phyloP scores from a whole-genome alignment of 2,888 invertebrate species.

The Leucania comma region DNA sequence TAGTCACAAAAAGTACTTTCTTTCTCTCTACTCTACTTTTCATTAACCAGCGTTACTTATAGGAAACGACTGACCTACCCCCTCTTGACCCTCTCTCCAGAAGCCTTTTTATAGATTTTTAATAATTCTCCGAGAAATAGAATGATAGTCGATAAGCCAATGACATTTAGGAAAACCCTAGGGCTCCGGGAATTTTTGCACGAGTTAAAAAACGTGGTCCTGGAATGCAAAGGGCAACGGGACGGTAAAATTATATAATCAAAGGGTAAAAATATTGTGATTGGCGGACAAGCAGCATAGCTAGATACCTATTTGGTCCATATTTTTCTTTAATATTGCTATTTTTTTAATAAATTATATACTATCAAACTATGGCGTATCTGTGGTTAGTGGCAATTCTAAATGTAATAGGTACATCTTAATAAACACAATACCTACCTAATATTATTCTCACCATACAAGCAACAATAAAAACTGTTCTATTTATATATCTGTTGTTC shows the following conservation, averaged over 20 bases:
- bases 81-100: background rate
- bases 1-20: too few relatives aligned
- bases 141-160: conserved; percentile 10
- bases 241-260: too few relatives aligned
- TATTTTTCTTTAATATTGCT: too few relatives aligned
- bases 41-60: background rate
- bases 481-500: conserved; percentile 10
- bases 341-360: background rate
- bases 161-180: background rate
- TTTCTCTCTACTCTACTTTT: too few relatives aligned
- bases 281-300: too few relatives aligned
- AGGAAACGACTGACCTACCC: too few relatives aligned
- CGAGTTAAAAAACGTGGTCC: too few relatives aligned
- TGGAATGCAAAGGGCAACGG: too few relatives aligned
- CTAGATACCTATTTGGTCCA: background rate
- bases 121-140: background rate
- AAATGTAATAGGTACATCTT: background rate
- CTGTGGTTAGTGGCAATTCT: conserved; percentile 1
- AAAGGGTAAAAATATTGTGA: too few relatives aligned
- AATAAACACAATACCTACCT: background rate
- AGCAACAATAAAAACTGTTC: conserved; percentile 22
- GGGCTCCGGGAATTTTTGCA: too few relatives aligned
- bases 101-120: background rate
- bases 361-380: background rate
- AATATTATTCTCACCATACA: conserved; percentile 16